Evolutionary conservation across 2,888 invertebrate genomes (phyloP).

Genomic region (Epistrophe eligans): DNA sequence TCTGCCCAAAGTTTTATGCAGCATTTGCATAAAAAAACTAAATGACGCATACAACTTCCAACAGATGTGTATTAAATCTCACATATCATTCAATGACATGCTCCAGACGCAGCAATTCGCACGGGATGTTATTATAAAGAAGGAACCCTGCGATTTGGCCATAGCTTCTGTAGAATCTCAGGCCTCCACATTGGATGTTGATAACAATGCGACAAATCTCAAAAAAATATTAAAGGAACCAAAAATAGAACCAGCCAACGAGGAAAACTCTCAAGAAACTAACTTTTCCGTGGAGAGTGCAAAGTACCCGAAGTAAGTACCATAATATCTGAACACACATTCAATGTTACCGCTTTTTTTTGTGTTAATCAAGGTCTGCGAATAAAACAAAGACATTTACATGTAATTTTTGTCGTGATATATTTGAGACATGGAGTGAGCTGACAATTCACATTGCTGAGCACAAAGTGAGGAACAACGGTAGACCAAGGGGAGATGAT

Average conservation of each 20-base stretch:
- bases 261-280: slow-evolving; percentile 47
- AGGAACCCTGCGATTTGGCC: slow-evolving; percentile 61
- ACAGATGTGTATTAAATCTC: slow-evolving; percentile 72
- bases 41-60: slow-evolving; percentile 72
- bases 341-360: neutral
- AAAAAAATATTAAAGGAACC: slow-evolving; percentile 51
- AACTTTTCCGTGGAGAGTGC: slow-evolving; percentile 22
- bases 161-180: slow-evolving; percentile 66
- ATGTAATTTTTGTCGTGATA: slow-evolving; percentile 65
- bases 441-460: slow-evolving; percentile 53
- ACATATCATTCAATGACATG: slow-evolving; percentile 73
- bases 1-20: slow-evolving; percentile 70
- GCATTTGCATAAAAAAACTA: slow-evolving; percentile 67
- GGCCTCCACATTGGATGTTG: slow-evolving; percentile 4
- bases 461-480: slow-evolving; percentile 49
- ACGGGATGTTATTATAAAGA: slow-evolving; percentile 47
- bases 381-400: slow-evolving; percentile 56
- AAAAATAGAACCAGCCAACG: slow-evolving; percentile 58
- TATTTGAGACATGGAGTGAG: slow-evolving; percentile 65
- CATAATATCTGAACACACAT: too few relatives aligned
- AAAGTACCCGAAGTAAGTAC: slow-evolving; percentile 48
- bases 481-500: slow-evolving; percentile 22
- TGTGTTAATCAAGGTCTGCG: neutral
- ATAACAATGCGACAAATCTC: slow-evolving; percentile 1
- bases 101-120: slow-evolving; percentile 58